Base-by-base conservation (phyloP, 2,797 vertebrate species). In the Pipistrellus pygmaeus region DNA sequence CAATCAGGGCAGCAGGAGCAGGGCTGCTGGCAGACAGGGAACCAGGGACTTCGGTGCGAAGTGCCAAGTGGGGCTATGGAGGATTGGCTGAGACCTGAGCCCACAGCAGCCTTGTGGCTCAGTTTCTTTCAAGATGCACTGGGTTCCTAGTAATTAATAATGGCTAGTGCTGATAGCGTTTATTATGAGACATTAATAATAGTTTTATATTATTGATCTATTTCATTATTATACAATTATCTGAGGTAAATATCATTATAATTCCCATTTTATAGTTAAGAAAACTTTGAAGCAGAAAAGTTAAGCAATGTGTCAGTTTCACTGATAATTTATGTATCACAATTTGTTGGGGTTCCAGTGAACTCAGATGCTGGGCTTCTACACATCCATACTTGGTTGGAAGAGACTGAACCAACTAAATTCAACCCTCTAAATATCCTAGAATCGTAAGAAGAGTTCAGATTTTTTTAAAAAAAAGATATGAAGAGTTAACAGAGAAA, bases 231-330 rank as follows among this genome's bases (percentile, higher is more conserved):
- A 41, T 57, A 35, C 14, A 10, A 17, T 85, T 80, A 23, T 44
- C 10, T 89, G 21, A 93, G 8, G 2, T 64, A 93, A 6, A 2
- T 64, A 46, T 57, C 12, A 86, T 62, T 80, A 35, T 66, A 80
- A 69, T 80, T 30, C 0, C 4, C 3, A 62, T 82, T 81, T 51
- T 90, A 72, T 13, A 84, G 32, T 48, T 84, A 32, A 91, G 66
- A 78, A 86, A 93, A 38, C 2, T 32, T 92, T 44, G 92, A 88
- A 78, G 23, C 18, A 87, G 13, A 71, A 32, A 93, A 21, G 4
- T 80, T 92, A 41, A 66, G 66, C 5, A 75, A 30, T 3, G 55
- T 64, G 1, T 2, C 44, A 48, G 13, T 86, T 91, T 93, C 38
- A 32, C 30, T 44, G 21, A 62, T 48, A 84, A 64, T 7, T 3